phyloP scores from a whole-genome alignment of 2,888 invertebrate genomes.

The Agrochola lota region DNA sequence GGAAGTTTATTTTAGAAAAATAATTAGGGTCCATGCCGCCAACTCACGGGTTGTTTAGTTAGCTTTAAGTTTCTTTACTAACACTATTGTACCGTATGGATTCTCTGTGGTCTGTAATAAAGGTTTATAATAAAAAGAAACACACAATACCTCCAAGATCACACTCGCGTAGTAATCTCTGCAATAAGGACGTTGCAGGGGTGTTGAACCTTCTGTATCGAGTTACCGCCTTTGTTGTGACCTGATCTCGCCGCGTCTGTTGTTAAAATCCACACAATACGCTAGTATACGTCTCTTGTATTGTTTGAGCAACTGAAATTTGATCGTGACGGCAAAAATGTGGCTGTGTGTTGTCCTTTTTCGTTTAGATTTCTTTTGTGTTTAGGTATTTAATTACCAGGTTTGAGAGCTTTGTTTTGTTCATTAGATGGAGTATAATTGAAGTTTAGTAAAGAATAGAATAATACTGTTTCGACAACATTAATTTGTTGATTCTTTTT shows the following conservation, averaged over 20 bases:
- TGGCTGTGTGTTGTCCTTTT: constrained; percentile 27
- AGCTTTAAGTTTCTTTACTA: no score
- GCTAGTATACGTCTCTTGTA: constrained; percentile 22
- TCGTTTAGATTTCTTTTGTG: constrained; percentile 42
- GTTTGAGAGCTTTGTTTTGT: neutral
- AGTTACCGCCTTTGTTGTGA: constrained; percentile 59
- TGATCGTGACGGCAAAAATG: constrained; percentile 44
- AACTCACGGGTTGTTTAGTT: no score
- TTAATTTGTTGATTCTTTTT: neutral
- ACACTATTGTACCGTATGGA: no score
- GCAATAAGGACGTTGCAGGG: constrained; percentile 28
- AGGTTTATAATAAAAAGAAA: neutral
- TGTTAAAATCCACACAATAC: constrained; percentile 55
- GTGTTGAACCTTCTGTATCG: constrained; percentile 55
- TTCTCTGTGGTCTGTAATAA: no score
- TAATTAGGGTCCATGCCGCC: no score
- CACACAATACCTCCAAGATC: neutral
- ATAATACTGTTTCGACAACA: neutral
- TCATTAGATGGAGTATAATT: neutral
- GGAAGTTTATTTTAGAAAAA: no score
- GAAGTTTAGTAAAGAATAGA: neutral
- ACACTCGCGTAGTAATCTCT: constrained; percentile 26
- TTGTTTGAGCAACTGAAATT: constrained; percentile 59
- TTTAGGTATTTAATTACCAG: constrained; percentile 12
- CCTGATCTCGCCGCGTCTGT: constrained; percentile 37